Evolutionary conservation across 2,888 invertebrate genomes (phyloP), one percentile per base, ranked within the genome.

Genomic region (Lagria hirta): DNA sequence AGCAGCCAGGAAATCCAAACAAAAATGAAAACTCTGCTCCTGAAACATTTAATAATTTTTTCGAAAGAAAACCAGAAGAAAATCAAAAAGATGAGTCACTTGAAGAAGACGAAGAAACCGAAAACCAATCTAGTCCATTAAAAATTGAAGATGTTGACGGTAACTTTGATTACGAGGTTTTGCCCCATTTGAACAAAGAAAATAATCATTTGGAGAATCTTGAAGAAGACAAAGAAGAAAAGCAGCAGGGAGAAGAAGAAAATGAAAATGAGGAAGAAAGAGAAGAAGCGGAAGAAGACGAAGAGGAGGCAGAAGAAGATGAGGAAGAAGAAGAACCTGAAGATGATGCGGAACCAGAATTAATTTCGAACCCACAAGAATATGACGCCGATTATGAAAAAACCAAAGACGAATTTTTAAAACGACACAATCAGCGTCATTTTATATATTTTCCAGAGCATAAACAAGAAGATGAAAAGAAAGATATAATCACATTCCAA

Each of bases 71-170:
- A n/a, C n/a, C n/a, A n/a, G n/a, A n/a, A n/a, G n/a, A n/a, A n/a
- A n/a, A n/a, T n/a, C n/a, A n/a, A n/a, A n/a, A n/a, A n/a, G n/a
- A n/a, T n/a, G n/a, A n/a, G n/a, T n/a, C n/a, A n/a, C n/a, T n/a
- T n/a, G 24, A 11, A 13, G 27, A 23, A 13, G 12, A 16, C 16
- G 10, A 33, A 20, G 18, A 34, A 23, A 41, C 4, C 11, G 8
- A 5, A 27, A 42, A 12, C 7, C 8, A 29, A 20, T 8, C 32
- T 24, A 15, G 21, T 35, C 24, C 1, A 20, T 17, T 13, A n/a
- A 14, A 30, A 27, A 37, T 45, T n/a, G 48, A 42, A 36, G 32
- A 43, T 26, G 40, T 43, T 10, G 47, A 42, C 7, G 37, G 43
- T 10, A 45, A 55, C 10, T 33, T 38, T 7, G 48, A 40, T 10